phyloP scores from a whole-genome alignment of 2,888 invertebrate species.

The Branchellion lobata region DNA sequence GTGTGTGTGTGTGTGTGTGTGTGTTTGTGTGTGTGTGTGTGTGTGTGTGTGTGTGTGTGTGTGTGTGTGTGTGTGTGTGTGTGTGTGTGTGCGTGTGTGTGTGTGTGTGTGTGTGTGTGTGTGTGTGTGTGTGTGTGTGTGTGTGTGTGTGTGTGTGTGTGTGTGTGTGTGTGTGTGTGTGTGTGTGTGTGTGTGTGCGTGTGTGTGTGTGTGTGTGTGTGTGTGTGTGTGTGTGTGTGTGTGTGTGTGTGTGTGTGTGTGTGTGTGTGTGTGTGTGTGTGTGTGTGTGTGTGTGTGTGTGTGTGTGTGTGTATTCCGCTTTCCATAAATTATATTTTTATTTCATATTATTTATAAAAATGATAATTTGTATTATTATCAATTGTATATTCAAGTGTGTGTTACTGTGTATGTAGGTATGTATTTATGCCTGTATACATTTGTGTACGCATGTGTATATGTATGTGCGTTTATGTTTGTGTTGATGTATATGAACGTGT shows the following conservation, averaged over 20 bases:
- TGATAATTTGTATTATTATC: no score
- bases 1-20: conserved; percentile 10
- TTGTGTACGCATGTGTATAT: background rate
- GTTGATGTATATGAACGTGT: background rate
- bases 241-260: conserved; percentile 47
- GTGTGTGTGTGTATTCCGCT: conserved; percentile 32
- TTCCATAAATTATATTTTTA: no score
- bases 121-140: background rate
- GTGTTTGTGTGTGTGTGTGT: conserved; percentile 15
- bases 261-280: conserved; percentile 48
- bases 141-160: background rate
- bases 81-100: conserved; percentile 29
- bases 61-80: conserved; percentile 29
- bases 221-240: conserved; percentile 49
- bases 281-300: conserved; percentile 45
- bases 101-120: conserved; percentile 13
- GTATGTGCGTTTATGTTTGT: background rate
- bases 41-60: conserved; percentile 29
- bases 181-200: conserved; percentile 48
- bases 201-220: conserved; percentile 51
- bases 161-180: background rate
- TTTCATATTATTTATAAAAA: no score
- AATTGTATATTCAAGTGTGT: background rate
- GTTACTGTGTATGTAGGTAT: background rate
- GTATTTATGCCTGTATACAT: background rate